Base-by-base conservation (phyloP, 2,797 vertebrate species). In the Aldrovandia affinis region DNA sequence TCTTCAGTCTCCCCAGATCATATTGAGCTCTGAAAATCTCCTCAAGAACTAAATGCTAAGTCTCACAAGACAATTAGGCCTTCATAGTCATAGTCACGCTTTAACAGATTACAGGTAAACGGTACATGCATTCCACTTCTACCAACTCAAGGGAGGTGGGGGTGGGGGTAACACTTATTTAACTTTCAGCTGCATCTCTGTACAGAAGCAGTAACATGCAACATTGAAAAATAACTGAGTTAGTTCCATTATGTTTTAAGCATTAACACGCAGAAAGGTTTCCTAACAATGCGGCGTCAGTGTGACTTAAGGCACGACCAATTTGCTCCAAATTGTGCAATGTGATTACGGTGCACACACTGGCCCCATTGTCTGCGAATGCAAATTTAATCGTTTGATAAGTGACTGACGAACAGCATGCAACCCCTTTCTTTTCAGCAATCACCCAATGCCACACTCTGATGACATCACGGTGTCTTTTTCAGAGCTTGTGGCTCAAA, bases 321-420 rank as follows among this genome's bases (percentile, higher is more conserved):
- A 85, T 83, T 83, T 86, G 83, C 77, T 86, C 63, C 36, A 70
- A 87, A 86, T 83, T 88, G 85, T 87, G 86, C 82, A 87, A 82
- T 30, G 15, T 25, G 81, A 81, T 84, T 81, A 63, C 33, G 39
- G 78, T 84, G 63, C 82, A 81, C 63, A 89, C 79, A 86, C 82
- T 85, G 70, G 65, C 81, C 73, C 84, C 84, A 88, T 30, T 89
- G 87, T 88, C 89, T 85, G 89, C 83, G 54, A 73, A 85, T 85
- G 84, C 80, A 91, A 92, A 91, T 77, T 73, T 78, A 86, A 18
- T 83, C 55, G 61, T 83, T 81, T 91, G 88, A 88, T 87, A 88
- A 89, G 81, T 85, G 63, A n/a, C 84, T 73, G 73, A 87, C 82
- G 89, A 86, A 73, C 83, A 81, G 84, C 55, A 81, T 85, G 78